Percentiles rank a stretch among this genome's conserved stretches.
Evolutionary conservation across 2,113 vertebrate genomes (phyloP).

Genomic region (Thinocorus orbignyianus): DNA sequence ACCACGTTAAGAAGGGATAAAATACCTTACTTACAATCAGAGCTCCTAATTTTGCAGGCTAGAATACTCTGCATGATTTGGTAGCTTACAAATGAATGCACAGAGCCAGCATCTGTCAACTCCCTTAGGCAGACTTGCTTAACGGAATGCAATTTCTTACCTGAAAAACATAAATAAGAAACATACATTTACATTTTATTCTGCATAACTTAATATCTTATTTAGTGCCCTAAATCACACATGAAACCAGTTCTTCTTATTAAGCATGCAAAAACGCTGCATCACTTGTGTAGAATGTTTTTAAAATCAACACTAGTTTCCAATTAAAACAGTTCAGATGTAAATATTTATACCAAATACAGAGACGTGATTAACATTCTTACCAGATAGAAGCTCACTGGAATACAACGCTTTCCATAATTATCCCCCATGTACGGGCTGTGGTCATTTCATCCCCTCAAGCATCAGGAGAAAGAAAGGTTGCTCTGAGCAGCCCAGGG

Average conservation of each 20-base stretch:
- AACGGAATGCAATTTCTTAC: conserved; percentile 80
- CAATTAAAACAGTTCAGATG: conserved; percentile 53
- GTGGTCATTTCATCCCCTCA: neutral
- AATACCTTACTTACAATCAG: conserved; percentile 56
- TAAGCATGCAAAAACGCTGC: conserved; percentile 29
- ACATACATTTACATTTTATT: conserved; percentile 70
- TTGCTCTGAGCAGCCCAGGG: neutral
- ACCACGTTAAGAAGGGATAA: neutral
- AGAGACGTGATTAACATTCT: conserved; percentile 12
- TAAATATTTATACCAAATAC: conserved; percentile 48
- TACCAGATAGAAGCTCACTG: neutral
- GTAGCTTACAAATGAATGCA: conserved; percentile 76
- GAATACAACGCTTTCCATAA: neutral
- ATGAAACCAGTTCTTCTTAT: conserved; percentile 47
- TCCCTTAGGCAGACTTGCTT: conserved; percentile 73
- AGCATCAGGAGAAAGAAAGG: neutral
- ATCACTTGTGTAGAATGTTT: conserved; percentile 32
- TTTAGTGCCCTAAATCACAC: conserved; percentile 57
- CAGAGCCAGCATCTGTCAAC: conserved; percentile 77
- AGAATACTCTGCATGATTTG: conserved; percentile 71
- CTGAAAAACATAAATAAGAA: conserved; percentile 80
- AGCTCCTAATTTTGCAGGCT: conserved; percentile 57
- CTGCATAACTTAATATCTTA: conserved; percentile 65
- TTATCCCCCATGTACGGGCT: neutral
- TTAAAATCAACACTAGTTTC: conserved; percentile 54